Conservation (phyloP, 2,113 vertebrate genomes). For the Eira barbara region DNA sequence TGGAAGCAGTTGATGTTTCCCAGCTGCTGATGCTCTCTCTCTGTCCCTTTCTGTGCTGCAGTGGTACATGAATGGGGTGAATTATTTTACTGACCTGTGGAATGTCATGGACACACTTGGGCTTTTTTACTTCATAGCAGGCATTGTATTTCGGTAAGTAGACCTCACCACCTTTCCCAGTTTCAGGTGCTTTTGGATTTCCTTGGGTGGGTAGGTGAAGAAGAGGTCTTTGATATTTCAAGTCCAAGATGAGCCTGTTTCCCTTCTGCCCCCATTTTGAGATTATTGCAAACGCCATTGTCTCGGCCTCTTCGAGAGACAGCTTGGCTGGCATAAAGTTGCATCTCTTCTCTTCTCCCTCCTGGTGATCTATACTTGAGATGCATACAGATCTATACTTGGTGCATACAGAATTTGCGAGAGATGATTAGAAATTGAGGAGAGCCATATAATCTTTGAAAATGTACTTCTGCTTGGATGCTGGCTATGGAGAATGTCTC, state of each 20-base stretch:
- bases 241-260: neutral
- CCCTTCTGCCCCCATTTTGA: accelerated
- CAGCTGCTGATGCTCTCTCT: neutral
- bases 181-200: accelerated
- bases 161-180: accelerated
- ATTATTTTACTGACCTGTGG: slow-evolving; percentile 94
- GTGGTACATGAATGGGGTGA: slow-evolving; percentile 88
- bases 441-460: accelerated
- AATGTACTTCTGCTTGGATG: neutral
- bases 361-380: neutral
- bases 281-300: accelerated
- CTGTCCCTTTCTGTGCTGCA: slow-evolving; percentile 75
- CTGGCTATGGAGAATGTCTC: neutral
- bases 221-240: neutral
- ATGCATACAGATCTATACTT: neutral
- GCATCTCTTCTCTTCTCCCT: no score
- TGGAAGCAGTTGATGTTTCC: accelerated
- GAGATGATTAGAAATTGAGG: neutral
- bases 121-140: slow-evolving; percentile 91
- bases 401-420: neutral
- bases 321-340: accelerated
- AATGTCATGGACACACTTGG: slow-evolving; percentile 95
- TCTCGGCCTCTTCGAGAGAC: no score
- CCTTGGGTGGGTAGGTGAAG: neutral
- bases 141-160: slow-evolving; percentile 91